Evolutionary conservation across 2,888 invertebrate genomes (phyloP).

Genomic region (Hymenopus coronatus): DNA sequence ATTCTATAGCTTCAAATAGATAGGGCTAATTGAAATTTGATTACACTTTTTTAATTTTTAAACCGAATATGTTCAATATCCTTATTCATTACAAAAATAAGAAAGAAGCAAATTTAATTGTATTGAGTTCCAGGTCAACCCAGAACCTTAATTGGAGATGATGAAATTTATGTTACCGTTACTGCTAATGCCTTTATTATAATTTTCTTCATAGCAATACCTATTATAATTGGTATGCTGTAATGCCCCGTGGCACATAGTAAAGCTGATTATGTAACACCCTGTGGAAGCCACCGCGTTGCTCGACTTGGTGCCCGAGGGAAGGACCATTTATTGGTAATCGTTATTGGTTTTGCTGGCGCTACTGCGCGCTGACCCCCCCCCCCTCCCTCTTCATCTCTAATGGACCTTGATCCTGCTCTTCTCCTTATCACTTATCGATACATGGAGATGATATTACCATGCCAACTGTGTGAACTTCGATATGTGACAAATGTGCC

Average conservation of each 20-base stretch:
- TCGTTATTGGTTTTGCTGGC: slow-evolving; percentile 28
- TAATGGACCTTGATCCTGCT: not conserved
- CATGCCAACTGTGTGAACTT: not conserved
- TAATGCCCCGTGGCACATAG: not conserved
- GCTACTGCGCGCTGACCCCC: not conserved
- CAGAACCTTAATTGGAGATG: too few relatives aligned
- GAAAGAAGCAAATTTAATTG: too few relatives aligned
- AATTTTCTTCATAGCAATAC: too few relatives aligned
- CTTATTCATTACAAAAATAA: too few relatives aligned
- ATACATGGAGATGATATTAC: not conserved
- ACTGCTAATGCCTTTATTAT: too few relatives aligned
- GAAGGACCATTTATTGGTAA: slow-evolving; percentile 27
- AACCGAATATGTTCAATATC: too few relatives aligned
- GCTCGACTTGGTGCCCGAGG: not conserved
- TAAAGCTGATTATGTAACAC: not conserved
- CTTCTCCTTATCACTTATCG: not conserved
- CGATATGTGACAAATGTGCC: not conserved
- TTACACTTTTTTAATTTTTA: too few relatives aligned
- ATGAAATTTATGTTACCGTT: too few relatives aligned
- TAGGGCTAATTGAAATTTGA: too few relatives aligned
- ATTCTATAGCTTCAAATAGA: too few relatives aligned
- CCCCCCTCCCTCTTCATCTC: not conserved
- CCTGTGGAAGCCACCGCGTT: not conserved
- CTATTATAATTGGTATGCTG: too few relatives aligned
- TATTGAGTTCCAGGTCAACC: too few relatives aligned